A percentile compares a stretch with the other conserved stretches of the same genome.
These are phyloP conservation scores for Drepana arcuata DNA, from an alignment of 1,140 invertebrate species.

Conservation along the genomic window DNA sequence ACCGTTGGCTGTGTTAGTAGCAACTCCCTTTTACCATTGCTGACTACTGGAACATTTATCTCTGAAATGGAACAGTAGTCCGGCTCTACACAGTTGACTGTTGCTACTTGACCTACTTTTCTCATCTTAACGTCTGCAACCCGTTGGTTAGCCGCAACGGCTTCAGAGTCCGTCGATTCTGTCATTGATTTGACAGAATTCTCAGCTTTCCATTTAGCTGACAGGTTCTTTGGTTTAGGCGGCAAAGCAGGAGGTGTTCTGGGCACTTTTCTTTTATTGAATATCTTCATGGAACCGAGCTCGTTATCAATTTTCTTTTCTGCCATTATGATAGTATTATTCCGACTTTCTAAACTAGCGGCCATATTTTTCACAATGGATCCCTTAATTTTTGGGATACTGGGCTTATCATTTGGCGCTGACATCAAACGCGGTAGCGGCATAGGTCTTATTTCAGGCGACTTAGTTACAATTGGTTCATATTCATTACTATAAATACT, in stretches of 20 bases:
- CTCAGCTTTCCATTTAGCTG: slow-evolving; percentile 74
- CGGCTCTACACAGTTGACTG: slow-evolving; percentile 68
- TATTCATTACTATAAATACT: slow-evolving; percentile 77
- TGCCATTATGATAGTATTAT: slow-evolving; percentile 22
- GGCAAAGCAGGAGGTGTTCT: slow-evolving; percentile 79
- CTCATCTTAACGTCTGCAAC: slow-evolving; percentile 72
- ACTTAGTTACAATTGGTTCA: slow-evolving; percentile 74
- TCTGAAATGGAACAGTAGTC: slow-evolving; percentile 78
- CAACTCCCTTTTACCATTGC: slow-evolving; percentile 65
- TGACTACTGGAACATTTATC: slow-evolving; percentile 75
- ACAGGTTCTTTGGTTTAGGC: slow-evolving; percentile 79
- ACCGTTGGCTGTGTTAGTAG: slow-evolving; percentile 67
- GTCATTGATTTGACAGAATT: slow-evolving; percentile 48
- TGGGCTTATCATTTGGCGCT: slow-evolving; percentile 30
- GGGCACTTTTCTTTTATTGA: slow-evolving; percentile 72
- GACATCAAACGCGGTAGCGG: slow-evolving; percentile 39
- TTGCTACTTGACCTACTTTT: slow-evolving; percentile 64
- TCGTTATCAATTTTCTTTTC: slow-evolving; percentile 44
- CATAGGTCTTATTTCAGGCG: slow-evolving; percentile 48
- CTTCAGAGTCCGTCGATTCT: slow-evolving; percentile 73
- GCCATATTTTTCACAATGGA: slow-evolving; percentile 72
- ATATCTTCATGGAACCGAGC: slow-evolving; percentile 55
- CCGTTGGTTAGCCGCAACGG: slow-evolving; percentile 77
- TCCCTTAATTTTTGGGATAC: slow-evolving; percentile 52
- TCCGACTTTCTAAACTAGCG: slow-evolving; percentile 74